A percentile compares a stretch with the other conserved stretches of the same genome.
Conservation (phyloP, 2,113 vertebrate genomes). For the Muntiacus reevesi region DNA sequence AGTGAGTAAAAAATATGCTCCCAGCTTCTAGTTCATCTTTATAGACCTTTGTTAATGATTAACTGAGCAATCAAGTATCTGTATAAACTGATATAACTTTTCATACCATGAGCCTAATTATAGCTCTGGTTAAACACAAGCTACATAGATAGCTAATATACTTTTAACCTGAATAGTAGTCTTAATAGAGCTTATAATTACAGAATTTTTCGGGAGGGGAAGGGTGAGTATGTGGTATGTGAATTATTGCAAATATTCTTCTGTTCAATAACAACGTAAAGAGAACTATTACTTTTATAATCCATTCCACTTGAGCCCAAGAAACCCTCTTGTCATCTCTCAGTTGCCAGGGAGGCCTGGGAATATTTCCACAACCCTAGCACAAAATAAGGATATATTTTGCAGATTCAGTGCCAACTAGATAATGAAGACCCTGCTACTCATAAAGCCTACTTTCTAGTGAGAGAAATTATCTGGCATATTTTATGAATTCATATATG, state of each 20-base stretch:
- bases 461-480: neutral
- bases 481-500: neutral
- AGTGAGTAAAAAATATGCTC: constrained; percentile 3
- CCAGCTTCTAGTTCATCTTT: constrained; percentile 25
- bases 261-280: neutral
- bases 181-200: neutral
- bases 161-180: neutral
- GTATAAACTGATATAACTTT: constrained; percentile 21
- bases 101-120: neutral
- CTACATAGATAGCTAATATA: constrained; percentile 12
- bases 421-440: neutral
- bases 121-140: neutral
- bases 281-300: neutral
- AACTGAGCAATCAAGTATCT: constrained; percentile 26
- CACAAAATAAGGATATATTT: neutral
- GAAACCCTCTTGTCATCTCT: neutral
- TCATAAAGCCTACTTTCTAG: neutral
- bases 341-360: neutral
- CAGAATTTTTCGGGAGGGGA: neutral
- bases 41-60: constrained; percentile 45
- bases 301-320: neutral
- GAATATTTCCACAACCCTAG: neutral
- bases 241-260: neutral
- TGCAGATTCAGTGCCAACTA: neutral
- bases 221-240: neutral